Evolutionary conservation across 2,888 invertebrate species (phyloP).

Genomic region (Mesoligia furuncula): DNA sequence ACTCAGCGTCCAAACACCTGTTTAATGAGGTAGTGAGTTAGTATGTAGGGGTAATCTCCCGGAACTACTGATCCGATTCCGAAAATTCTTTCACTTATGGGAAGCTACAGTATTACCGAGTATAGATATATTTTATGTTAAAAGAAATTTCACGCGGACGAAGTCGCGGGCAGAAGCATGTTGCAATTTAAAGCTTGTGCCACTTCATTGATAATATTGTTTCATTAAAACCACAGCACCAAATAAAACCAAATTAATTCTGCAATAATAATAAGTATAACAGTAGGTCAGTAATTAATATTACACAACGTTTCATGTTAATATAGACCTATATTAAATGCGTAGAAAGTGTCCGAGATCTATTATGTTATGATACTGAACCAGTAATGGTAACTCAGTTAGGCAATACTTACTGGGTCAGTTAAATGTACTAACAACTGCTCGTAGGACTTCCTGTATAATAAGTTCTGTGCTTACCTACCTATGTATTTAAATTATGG

Average conservation of each 20-base stretch:
- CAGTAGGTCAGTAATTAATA: constrained; percentile 28
- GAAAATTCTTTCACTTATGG: too few relatives aligned
- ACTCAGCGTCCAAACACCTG: too few relatives aligned
- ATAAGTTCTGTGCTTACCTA: constrained; percentile 15
- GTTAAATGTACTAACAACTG: constrained; percentile 31
- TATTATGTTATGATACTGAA: constrained; percentile 42
- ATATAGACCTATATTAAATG: constrained; percentile 36
- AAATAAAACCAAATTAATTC: background rate
- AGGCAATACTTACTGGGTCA: constrained; percentile 41
- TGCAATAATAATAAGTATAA: background rate
- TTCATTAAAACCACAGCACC: background rate
- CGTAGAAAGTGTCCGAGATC: constrained; percentile 58
- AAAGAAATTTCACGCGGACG: too few relatives aligned
- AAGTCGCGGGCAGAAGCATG: too few relatives aligned
- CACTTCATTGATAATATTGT: background rate
- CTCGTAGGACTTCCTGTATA: constrained; percentile 38
- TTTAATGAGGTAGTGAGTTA: too few relatives aligned
- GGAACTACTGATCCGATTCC: too few relatives aligned
- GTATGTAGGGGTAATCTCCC: too few relatives aligned
- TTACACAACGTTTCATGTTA: constrained; percentile 33
- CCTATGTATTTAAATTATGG: background rate
- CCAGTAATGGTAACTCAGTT: constrained; percentile 43
- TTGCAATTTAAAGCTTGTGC: background rate
- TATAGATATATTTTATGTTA: too few relatives aligned
- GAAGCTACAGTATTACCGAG: too few relatives aligned